These are phyloP conservation scores for Apis florea DNA, from an alignment of 1,140 invertebrate species.

Conservation along the genomic window DNA sequence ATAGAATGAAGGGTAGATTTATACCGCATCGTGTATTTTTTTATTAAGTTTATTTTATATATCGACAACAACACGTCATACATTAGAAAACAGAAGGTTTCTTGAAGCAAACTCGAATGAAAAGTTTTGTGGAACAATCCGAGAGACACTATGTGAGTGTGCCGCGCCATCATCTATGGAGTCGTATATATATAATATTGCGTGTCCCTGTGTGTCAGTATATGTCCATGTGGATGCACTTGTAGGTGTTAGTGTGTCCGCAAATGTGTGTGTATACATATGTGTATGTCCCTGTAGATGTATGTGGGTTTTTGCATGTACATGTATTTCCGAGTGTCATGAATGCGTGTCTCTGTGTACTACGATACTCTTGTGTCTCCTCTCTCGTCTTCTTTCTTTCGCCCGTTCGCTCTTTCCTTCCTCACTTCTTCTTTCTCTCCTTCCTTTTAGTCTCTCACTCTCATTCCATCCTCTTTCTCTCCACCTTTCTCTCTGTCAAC, in stretches of 20 bases:
- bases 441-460: constrained; percentile 26
- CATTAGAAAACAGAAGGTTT: constrained; percentile 82
- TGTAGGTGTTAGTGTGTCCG: constrained; percentile 55
- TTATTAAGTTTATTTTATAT: constrained; percentile 82
- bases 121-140: constrained; percentile 82
- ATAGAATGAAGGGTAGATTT: constrained; percentile 39
- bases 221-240: constrained; percentile 55
- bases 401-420: constrained; percentile 52
- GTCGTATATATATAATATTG: constrained; percentile 81
- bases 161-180: constrained; percentile 81
- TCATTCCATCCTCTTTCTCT: constrained; percentile 15
- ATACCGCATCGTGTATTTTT: constrained; percentile 72
- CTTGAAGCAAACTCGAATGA: constrained; percentile 82
- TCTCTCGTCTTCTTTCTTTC: constrained; percentile 59
- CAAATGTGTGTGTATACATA: constrained; percentile 44
- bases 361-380: constrained; percentile 77
- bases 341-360: constrained; percentile 58
- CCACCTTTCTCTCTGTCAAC: constrained; percentile 20
- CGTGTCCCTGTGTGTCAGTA: constrained; percentile 72
- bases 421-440: constrained; percentile 31
- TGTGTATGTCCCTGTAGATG: constrained; percentile 42
- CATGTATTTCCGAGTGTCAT: constrained; percentile 48
- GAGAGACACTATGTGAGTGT: constrained; percentile 82
- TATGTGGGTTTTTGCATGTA: constrained; percentile 53
- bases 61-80: constrained; percentile 82